These are phyloP conservation scores for Megatriorchis doriae DNA, from an alignment of 2,113 vertebrate species.

Conservation along the genomic window DNA sequence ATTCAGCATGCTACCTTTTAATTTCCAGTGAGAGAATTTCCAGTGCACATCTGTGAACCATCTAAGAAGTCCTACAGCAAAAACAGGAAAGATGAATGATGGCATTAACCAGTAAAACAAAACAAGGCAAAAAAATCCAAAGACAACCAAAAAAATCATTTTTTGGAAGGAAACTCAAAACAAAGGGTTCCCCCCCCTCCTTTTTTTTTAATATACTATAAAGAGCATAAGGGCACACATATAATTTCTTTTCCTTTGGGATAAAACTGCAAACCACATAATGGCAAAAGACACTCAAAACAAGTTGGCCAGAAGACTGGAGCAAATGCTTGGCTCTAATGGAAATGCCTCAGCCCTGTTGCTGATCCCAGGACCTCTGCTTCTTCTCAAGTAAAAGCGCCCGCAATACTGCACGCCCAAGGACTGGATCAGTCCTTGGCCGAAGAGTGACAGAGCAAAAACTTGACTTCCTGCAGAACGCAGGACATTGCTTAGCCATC, in stretches of 20 bases:
- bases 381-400: not conserved
- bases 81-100: slow-evolving; percentile 43
- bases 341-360: not conserved
- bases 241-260: not conserved
- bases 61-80: slow-evolving; percentile 37
- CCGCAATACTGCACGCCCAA: not conserved
- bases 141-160: not conserved
- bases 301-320: not conserved
- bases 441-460: not conserved
- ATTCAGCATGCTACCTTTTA: not conserved
- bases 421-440: not conserved
- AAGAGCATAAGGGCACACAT: not conserved
- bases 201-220: not conserved
- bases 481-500: not conserved
- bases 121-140: not conserved
- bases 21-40: slow-evolving; percentile 3
- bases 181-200: accelerated
- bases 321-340: not conserved
- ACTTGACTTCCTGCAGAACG: not conserved
- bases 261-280: not conserved
- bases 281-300: not conserved
- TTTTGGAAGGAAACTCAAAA: slow-evolving; percentile 29
- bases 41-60: slow-evolving; percentile 42
- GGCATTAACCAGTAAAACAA: slow-evolving; percentile 34
- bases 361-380: not conserved